Evolutionary conservation across 2,888 invertebrate genomes (phyloP).

Genomic region (Cephus rjabovi): DNA sequence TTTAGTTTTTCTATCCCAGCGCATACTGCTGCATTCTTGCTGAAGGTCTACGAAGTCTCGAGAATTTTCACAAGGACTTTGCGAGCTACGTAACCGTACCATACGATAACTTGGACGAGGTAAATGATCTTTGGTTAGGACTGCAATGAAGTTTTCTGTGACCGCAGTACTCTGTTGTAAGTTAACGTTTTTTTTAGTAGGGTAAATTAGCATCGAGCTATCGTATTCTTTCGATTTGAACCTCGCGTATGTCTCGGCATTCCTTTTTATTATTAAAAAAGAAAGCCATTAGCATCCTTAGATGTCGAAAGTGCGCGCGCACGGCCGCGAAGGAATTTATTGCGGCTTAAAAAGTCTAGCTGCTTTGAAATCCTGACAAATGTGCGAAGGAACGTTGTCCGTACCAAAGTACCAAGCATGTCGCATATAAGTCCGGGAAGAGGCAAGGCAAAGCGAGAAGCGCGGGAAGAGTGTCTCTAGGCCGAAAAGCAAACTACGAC

Average conservation of each 20-base stretch:
- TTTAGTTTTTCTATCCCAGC: background rate
- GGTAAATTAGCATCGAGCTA: background rate
- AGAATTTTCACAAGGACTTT: background rate
- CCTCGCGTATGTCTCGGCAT: conserved; percentile 15
- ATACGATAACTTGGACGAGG: background rate
- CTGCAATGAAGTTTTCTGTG: background rate
- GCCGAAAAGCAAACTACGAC: conserved; percentile 59
- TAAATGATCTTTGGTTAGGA: background rate
- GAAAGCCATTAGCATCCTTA: background rate
- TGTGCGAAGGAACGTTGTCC: conserved; percentile 63
- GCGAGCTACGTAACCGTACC: background rate
- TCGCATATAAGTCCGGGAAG: background rate
- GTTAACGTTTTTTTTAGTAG: background rate
- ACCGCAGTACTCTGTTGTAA: background rate
- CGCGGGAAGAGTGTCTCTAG: conserved; percentile 50
- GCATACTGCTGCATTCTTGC: background rate
- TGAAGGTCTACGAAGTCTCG: background rate
- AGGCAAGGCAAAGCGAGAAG: conserved; percentile 17
- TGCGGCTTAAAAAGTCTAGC: conserved; percentile 70
- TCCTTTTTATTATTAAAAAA: background rate
- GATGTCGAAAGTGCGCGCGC: conserved; percentile 16
- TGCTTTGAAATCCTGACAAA: conserved; percentile 78
- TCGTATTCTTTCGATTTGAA: conserved; percentile 31
- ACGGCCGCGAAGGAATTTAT: conserved; percentile 58
- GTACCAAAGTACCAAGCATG: conserved; percentile 8